Base-by-base conservation (phyloP, 1,140 invertebrate species). In the Solen grandis region DNA sequence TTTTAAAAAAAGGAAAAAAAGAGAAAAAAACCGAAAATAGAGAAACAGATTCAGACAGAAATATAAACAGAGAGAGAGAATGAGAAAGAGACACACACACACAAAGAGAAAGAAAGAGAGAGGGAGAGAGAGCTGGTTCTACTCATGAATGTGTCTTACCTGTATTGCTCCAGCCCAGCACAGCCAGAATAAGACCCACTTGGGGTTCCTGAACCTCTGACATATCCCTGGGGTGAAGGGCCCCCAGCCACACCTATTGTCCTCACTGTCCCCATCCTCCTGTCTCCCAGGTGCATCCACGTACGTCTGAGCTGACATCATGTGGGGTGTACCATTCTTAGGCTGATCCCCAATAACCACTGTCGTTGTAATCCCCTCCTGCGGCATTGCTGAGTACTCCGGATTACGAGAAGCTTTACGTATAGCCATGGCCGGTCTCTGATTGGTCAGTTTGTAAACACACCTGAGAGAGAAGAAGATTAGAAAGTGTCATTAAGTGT, bases 121-220 rank as follows among this genome's bases (percentile, higher is more conserved):
- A n/a, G n/a, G n/a, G n/a, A n/a, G n/a, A n/a, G n/a, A n/a, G n/a
- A n/a, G n/a, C n/a, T n/a, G n/a, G n/a, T n/a, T n/a, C n/a, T n/a
- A n/a, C n/a, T n/a, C n/a, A n/a, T n/a, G n/a, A n/a, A n/a, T n/a
- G n/a, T n/a, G n/a, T n/a, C 88, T 80, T 74, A 91, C 90, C 88
- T 97, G 96, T 84, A 96, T 94, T 46, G 95, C 95, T 0, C 95
- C 96, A 19, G 95, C 96, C 94, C 95, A 96, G 88, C 96, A 97
- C 0, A 97, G 92, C 94, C 95, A 96, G 36, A 90, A 84, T 31
- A 91, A 77, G 31, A 91, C 78, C 83, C 87, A 87, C 46, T 84
- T 83, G 0, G 87, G 62, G 62, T 81, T 83, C 27, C 87, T 83
- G 73, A 90, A 90, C 46, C 84, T 60, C 73, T 90, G 88, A 68